phyloP scores from a whole-genome alignment of 2,797 vertebrate genomes.

The Emydoidea blandingii region DNA sequence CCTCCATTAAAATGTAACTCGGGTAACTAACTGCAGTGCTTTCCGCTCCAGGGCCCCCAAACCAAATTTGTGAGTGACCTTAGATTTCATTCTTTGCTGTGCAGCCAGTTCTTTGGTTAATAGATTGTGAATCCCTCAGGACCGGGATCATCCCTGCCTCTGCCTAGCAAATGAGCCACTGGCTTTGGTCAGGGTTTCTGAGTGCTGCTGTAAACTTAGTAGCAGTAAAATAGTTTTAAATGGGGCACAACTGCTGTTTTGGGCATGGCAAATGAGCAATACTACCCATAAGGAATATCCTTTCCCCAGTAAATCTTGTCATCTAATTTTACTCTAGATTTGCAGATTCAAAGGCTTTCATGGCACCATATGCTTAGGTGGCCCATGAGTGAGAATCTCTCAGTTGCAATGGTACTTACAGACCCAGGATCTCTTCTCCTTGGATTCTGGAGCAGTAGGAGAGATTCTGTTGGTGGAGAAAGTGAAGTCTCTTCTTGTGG shows the following conservation, averaged over 20 bases:
- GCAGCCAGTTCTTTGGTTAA: neutral
- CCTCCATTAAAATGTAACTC: neutral
- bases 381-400: neutral
- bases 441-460: neutral
- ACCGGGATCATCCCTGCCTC: neutral
- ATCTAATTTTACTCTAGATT: neutral
- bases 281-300: neutral
- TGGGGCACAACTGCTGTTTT: neutral
- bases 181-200: neutral
- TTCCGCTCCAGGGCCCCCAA: neutral
- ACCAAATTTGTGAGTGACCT: neutral
- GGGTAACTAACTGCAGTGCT: neutral
- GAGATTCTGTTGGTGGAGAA: neutral
- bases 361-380: neutral
- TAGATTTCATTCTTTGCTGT: neutral
- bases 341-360: neutral
- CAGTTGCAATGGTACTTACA: neutral
- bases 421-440: neutral
- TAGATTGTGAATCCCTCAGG: neutral
- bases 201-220: neutral
- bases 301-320: neutral
- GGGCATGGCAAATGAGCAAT: neutral
- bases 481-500: neutral
- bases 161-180: neutral
- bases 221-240: neutral